Evolutionary conservation across 2,797 vertebrate species (phyloP), one percentile per base, ranked within the genome.

Genomic region (Catharus ustulatus): DNA sequence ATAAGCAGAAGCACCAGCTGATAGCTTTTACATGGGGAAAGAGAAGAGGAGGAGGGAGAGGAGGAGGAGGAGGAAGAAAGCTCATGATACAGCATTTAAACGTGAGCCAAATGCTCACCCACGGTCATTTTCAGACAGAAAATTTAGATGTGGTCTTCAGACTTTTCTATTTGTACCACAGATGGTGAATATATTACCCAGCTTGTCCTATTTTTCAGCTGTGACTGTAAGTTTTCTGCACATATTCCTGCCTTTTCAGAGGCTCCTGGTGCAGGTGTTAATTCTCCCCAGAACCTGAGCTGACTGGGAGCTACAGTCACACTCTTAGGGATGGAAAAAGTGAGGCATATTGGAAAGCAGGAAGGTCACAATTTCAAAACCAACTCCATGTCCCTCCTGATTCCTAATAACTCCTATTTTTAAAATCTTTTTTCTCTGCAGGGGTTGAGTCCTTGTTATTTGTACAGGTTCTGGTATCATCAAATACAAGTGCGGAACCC

Each of bases 91-190:
- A 52, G 51, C 71, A 46, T 67, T 73, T 79, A 79, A 90, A 90
- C 0, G 0, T 1, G 1, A 92, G 88, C 74, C 88, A 92, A 87
- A 68, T 45, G 13, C 63, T 95, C 48, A 9, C 69, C 73, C 43
- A 72, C 29, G 3, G 71, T 63, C 63, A 58, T 90, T 82, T 94
- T 45, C 81, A 82, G 75, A 57, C 80, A 92, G 49, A 74, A 93
- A 71, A 95, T 88, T 69, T 84, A 93, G 80, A 62, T 51, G 48
- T 86, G 87, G 66, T 81, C 80, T 89, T 86, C 74, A 75, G 80
- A 46, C 59, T 90, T 90, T 82, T 73, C 80, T 84, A 15, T 95
- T 87, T 77, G 74, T 94, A 43, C 55, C 59, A 59, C 71, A 89
- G 80, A 54, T 84, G 63, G 88, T 82, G 84, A 93, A 84, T 76